phyloP scores from a whole-genome alignment of 2,888 invertebrate genomes.

The Danaus chrysippus region DNA sequence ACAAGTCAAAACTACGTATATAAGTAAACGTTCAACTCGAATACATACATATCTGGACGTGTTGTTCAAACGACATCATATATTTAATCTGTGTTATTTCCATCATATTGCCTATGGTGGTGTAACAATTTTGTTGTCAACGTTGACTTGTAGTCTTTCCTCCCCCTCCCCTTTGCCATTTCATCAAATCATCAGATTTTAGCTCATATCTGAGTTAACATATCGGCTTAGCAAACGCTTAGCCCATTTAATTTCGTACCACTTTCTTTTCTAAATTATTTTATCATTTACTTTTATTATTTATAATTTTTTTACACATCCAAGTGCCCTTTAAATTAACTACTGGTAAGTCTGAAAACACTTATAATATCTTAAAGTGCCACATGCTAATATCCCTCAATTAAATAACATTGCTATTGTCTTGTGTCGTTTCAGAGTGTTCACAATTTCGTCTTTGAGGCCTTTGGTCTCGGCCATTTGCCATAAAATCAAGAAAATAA shows the following conservation, averaged over 20 bases:
- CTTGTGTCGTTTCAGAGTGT: conserved; percentile 37
- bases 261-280: conserved; percentile 63
- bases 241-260: conserved; percentile 43
- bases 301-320: conserved; percentile 46
- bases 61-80: too few species aligned
- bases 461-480: conserved; percentile 75
- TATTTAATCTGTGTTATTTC: neutral
- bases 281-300: conserved; percentile 55
- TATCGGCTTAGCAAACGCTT: conserved; percentile 23
- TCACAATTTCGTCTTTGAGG: conserved; percentile 31
- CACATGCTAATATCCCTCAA: conserved; percentile 48
- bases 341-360: conserved; percentile 49
- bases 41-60: too few species aligned
- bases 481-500: conserved; percentile 39
- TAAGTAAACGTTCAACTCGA: too few species aligned
- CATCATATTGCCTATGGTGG: neutral
- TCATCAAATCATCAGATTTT: conserved; percentile 42
- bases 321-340: conserved; percentile 41
- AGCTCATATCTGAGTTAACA: conserved; percentile 47
- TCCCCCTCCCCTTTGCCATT: conserved; percentile 35
- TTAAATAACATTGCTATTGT: conserved; percentile 34
- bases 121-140: conserved; percentile 37
- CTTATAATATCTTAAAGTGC: conserved; percentile 39
- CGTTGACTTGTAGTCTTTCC: conserved; percentile 40
- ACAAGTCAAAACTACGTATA: too few species aligned